Conservation (phyloP, 2,113 vertebrate species). For the Austrofundulus limnaeus region DNA sequence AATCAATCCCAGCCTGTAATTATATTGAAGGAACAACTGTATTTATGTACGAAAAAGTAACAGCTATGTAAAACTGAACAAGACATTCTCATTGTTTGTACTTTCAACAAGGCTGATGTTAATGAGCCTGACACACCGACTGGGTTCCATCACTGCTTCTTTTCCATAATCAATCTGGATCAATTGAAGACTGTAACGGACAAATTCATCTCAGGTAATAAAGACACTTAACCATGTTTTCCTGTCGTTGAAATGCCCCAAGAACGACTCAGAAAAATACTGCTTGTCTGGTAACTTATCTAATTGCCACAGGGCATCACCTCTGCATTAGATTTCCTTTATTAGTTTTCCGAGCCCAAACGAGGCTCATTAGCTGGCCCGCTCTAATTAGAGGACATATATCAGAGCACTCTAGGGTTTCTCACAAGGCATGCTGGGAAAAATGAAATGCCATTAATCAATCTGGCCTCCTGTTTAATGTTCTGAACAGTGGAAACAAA, state of each 20-base stretch:
- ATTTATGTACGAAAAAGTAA: background rate
- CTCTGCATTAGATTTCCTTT: conserved; percentile 69
- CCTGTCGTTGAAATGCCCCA: conserved; percentile 37
- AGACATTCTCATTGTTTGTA: conserved; percentile 7
- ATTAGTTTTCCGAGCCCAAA: conserved; percentile 76
- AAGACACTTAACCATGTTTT: conserved; percentile 71
- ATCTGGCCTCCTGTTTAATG: conserved; percentile 59
- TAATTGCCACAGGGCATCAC: conserved; percentile 78
- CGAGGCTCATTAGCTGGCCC: conserved; percentile 68
- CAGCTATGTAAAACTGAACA: background rate
- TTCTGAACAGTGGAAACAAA: conserved; percentile 58
- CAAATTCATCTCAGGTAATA: conserved; percentile 72
- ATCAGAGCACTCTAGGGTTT: conserved; percentile 70
- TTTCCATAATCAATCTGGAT: conserved; percentile 71
- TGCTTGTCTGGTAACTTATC: conserved; percentile 75
- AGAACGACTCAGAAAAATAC: conserved; percentile 52
- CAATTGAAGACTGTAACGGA: conserved; percentile 61
- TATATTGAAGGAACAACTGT: background rate
- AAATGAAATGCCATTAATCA: conserved; percentile 75
- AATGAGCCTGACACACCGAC: conserved; percentile 24
- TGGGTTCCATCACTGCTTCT: conserved; percentile 25
- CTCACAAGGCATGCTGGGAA: conserved; percentile 59
- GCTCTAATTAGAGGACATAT: conserved; percentile 77
- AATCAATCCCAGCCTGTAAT: too few relatives aligned
- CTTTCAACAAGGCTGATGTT: conserved; percentile 29